phyloP scores from a whole-genome alignment of 1,140 invertebrate species.

The Spodoptera frugiperda region DNA sequence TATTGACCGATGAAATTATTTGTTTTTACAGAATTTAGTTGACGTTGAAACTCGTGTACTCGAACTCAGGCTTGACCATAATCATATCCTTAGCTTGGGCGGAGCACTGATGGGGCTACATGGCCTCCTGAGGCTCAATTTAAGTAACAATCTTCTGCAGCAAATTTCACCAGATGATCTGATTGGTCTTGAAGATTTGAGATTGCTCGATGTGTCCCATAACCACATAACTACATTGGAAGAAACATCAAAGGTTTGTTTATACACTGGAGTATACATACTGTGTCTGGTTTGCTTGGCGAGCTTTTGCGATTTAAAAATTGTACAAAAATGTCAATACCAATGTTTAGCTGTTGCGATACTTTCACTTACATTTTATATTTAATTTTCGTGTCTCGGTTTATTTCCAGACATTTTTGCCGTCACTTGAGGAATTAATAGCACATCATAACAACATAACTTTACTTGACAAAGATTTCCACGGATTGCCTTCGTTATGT shows the following conservation, averaged over 20 bases:
- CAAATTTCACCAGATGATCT: slow-evolving; percentile 91
- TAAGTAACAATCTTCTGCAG: slow-evolving; percentile 91
- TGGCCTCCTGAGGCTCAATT: slow-evolving; percentile 89
- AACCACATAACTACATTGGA: slow-evolving; percentile 92
- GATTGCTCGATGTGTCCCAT: slow-evolving; percentile 91
- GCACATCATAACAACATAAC: slow-evolving; percentile 91
- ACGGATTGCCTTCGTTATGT: slow-evolving; percentile 92
- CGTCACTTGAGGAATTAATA: slow-evolving; percentile 90
- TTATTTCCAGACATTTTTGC: slow-evolving; percentile 90
- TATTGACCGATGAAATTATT: not conserved
- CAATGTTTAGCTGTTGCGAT: slow-evolving; percentile 21
- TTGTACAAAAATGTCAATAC: not conserved
- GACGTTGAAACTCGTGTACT: slow-evolving; percentile 90
- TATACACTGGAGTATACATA: slow-evolving; percentile 25
- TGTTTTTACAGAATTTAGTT: slow-evolving; percentile 88
- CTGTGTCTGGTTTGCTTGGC: slow-evolving; percentile 44
- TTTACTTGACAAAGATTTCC: slow-evolving; percentile 91
- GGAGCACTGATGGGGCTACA: slow-evolving; percentile 91
- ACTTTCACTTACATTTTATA: not conserved
- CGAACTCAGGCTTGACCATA: slow-evolving; percentile 91
- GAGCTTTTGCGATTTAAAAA: slow-evolving; percentile 59
- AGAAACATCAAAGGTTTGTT: slow-evolving; percentile 91
- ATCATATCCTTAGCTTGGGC: slow-evolving; percentile 89
- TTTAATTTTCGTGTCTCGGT: not conserved
- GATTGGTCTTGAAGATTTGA: slow-evolving; percentile 90